Percentiles rank a stretch among this genome's conserved stretches.
Evolutionary conservation across 2,797 vertebrate genomes (phyloP).

Genomic region (Acrocephalus scirpaceus): DNA sequence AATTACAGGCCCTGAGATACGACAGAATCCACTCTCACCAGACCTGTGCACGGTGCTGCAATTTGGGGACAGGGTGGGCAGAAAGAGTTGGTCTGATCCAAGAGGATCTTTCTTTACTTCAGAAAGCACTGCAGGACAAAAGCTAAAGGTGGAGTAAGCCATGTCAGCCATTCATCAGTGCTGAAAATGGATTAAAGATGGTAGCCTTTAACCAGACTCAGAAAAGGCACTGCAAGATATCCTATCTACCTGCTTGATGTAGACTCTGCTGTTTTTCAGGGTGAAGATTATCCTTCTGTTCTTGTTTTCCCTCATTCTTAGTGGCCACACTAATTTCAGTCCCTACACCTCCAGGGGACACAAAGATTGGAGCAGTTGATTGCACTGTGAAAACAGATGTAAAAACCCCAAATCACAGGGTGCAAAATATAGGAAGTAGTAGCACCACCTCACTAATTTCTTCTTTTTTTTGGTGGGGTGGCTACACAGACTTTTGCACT

Average conservation of each 20-base stretch:
- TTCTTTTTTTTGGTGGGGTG: no score
- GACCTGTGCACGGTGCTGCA: not conserved
- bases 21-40: not conserved
- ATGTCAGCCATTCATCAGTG: not conserved
- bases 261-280: conserved; percentile 3
- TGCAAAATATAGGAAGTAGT: not conserved
- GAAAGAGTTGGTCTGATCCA: not conserved
- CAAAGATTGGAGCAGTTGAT: conserved; percentile 5
- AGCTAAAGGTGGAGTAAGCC: not conserved
- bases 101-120: not conserved
- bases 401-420: not conserved
- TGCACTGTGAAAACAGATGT: conserved; percentile 3
- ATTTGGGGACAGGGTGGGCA: not conserved
- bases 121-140: not conserved
- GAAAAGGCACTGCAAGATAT: not conserved
- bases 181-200: not conserved
- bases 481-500: not conserved
- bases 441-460: not conserved
- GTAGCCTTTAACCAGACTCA: not conserved
- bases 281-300: conserved; percentile 9
- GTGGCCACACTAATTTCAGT: conserved; percentile 39
- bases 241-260: not conserved
- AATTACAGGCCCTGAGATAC: not conserved
- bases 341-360: conserved; percentile 30
- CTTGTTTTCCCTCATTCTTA: conserved; percentile 22